A percentile compares a stretch with the other conserved stretches of the same genome.
Conservation (phyloP, 2,888 invertebrate species). For the Plebejus melissa region DNA sequence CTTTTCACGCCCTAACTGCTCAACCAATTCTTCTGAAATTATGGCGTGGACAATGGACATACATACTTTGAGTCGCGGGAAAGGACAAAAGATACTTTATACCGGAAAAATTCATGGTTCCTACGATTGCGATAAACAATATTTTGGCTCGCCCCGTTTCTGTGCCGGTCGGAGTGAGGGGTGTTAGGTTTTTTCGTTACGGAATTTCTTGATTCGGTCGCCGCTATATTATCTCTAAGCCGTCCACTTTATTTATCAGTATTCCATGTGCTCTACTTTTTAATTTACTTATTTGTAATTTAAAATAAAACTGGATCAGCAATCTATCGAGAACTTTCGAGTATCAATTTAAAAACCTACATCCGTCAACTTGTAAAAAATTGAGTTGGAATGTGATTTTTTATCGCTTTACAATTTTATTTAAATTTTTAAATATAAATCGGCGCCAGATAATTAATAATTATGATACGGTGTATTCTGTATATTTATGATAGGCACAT, state of each 20-base stretch:
- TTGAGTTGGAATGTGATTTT: neutral
- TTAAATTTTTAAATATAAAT: neutral
- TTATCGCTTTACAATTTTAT: neutral
- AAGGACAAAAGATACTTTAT: no score
- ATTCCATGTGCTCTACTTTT: neutral
- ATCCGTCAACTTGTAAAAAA: slow-evolving; percentile 5
- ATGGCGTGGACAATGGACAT: no score
- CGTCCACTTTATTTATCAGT: neutral
- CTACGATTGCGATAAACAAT: no score
- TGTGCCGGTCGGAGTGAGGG: no score
- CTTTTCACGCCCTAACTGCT: no score
- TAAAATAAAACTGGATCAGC: neutral
- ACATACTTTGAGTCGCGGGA: no score
- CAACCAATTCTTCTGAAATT: no score
- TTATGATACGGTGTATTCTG: neutral
- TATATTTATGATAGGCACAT: neutral
- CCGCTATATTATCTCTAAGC: neutral
- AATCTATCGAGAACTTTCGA: slow-evolving; percentile 1
- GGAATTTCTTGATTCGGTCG: no score
- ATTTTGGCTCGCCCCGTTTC: no score
- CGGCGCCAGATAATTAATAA: neutral
- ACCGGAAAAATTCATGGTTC: no score
- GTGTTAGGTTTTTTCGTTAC: no score
- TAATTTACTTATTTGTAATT: neutral
- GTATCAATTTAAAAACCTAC: slow-evolving; percentile 6